Conservation (phyloP, 2,888 invertebrate genomes). For the Rapana venosa region DNA sequence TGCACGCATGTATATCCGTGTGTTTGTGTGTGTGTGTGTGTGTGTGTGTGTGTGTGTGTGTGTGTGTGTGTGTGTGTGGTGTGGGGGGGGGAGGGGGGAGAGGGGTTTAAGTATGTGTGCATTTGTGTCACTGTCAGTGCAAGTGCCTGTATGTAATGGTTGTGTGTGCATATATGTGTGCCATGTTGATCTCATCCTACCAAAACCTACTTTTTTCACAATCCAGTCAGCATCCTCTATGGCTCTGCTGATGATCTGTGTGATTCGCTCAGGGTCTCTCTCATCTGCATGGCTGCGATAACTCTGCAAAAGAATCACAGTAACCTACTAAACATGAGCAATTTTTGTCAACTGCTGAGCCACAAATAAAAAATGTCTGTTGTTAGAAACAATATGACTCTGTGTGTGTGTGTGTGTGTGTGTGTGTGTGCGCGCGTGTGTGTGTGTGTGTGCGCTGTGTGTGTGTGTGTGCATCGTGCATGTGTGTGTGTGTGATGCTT, state of each 20-base stretch:
- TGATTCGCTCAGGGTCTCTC: slow-evolving; percentile 85
- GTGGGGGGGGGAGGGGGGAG: too few relatives aligned
- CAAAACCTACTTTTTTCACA: slow-evolving; percentile 84
- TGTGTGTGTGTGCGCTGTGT: not conserved
- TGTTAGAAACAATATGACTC: not conserved
- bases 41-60: too few relatives aligned
- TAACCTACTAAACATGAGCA: too few relatives aligned
- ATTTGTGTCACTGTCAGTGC: too few relatives aligned
- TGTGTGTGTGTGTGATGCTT: not conserved
- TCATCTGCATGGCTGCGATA: slow-evolving; percentile 88
- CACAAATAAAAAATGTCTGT: not conserved
- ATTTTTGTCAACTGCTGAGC: too few relatives aligned
- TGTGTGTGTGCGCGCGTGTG: not conserved
- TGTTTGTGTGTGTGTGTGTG: too few relatives aligned
- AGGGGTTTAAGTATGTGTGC: too few relatives aligned
- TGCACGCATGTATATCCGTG: too few relatives aligned
- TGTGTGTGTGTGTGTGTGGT: too few relatives aligned
- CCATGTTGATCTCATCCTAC: too few relatives aligned
- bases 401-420: not conserved
- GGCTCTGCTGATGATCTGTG: slow-evolving; percentile 86
- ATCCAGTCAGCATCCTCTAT: slow-evolving; percentile 88
- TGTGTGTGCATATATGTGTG: too few relatives aligned
- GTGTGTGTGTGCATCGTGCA: not conserved
- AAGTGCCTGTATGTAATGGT: too few relatives aligned
- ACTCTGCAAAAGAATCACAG: slow-evolving; percentile 81